phyloP scores from a whole-genome alignment of 2,888 invertebrate genomes.

The Caenorhabditis sulstoni region DNA sequence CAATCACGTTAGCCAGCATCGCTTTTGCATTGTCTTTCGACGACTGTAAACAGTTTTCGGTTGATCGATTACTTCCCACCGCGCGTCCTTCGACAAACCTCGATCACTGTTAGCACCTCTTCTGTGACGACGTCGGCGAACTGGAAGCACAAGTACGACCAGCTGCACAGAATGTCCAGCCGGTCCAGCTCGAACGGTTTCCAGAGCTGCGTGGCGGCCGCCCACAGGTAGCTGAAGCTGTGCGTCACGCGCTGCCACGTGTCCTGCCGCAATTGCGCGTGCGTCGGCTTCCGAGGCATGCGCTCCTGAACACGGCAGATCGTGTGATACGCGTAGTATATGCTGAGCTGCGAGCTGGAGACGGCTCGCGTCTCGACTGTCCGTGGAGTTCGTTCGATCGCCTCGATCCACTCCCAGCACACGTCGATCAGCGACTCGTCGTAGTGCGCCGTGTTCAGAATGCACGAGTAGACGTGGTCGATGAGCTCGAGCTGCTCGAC shows the following conservation, averaged over 20 bases:
- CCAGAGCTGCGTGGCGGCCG: conserved; percentile 67
- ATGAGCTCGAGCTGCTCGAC: conserved; percentile 73
- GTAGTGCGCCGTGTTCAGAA: conserved; percentile 72
- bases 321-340: conserved; percentile 74
- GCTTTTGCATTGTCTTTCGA: conserved; percentile 59
- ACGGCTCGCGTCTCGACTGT: conserved; percentile 64
- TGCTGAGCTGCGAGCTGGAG: conserved; percentile 66
- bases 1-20: conserved; percentile 61
- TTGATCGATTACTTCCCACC: not conserved
- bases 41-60: conserved; percentile 40
- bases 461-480: conserved; percentile 73
- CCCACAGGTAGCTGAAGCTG: conserved; percentile 72
- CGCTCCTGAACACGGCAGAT: conserved; percentile 72
- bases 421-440: conserved; percentile 72
- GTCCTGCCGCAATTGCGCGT: conserved; percentile 57
- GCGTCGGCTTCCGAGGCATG: conserved; percentile 65
- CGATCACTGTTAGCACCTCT: conserved; percentile 55
- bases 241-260: conserved; percentile 66
- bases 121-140: conserved; percentile 68
- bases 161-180: conserved; percentile 68
- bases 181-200: conserved; percentile 68
- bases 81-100: conserved; percentile 53
- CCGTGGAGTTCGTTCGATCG: conserved; percentile 67
- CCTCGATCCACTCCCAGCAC: conserved; percentile 75
- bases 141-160: conserved; percentile 70